Base-by-base conservation (phyloP, 2,113 vertebrate genomes). In the Antigone vipio region DNA sequence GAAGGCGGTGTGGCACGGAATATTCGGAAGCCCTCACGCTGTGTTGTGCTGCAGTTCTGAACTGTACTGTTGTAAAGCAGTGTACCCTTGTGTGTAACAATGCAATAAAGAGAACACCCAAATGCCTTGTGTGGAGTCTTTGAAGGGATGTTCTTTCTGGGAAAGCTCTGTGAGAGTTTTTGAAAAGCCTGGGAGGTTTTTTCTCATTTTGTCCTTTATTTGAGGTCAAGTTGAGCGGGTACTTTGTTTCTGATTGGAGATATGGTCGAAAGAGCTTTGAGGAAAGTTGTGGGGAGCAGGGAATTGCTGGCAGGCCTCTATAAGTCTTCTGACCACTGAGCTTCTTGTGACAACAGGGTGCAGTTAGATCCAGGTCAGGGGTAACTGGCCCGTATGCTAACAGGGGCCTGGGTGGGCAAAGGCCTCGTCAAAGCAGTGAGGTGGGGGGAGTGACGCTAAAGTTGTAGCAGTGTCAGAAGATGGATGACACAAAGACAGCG, bases 301-400 rank as follows among this genome's bases (percentile, higher is more conserved):
- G 20, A 62, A 26, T 26, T 49, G 2, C 4, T 23, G 5, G 4
- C 29, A 90, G 26, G 12, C 6, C 5, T 53, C 5, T 52, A 0
- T 3, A 2, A 7, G 13, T 32, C 23, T 62, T 62, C 40, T 38
- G 34, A 62, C 23, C 12, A 32, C 11, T 18, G 38, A 80, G 10
- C 4, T 58, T 47, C 23, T 24, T 14, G 3, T 5, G 79, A 52
- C 6, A 6, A 35, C 3, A 11, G 13, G 27, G 6, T 4, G 4
- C 18, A 55, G 11, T 9, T 27, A 12, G 0, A 9, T 7, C 4
- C 9, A 59, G 11, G 11, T 8, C 9, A 26, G 32, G 42, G 6
- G 6, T 47, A 66, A 8, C 1, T 26, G 10, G 5, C 1, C 5
- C 8, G 8, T 15, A 3, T 0, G 2, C 26, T 15, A 21, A 15